phyloP scores from a whole-genome alignment of 2,888 invertebrate species.

The Rhagium mordax region DNA sequence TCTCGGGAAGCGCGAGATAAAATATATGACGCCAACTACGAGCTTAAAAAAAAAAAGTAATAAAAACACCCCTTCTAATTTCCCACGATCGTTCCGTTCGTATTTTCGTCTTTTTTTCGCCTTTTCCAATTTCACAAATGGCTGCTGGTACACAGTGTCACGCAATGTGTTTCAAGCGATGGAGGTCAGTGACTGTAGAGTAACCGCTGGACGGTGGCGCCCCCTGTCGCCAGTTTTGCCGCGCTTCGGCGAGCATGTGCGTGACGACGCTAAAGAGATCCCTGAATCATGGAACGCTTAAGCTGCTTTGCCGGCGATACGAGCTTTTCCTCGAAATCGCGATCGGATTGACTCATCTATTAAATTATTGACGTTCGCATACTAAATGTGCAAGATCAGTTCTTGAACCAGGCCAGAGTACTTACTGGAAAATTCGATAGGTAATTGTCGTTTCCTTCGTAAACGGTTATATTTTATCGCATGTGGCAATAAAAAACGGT shows the following conservation, averaged over 20 bases:
- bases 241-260: constrained; percentile 24
- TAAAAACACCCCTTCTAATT: constrained; percentile 12
- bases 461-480: too few relatives aligned
- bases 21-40: too few relatives aligned
- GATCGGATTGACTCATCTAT: neutral
- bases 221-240: constrained; percentile 32
- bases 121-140: constrained; percentile 24
- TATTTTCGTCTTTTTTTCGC: neutral
- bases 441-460: too few relatives aligned
- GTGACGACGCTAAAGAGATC: constrained; percentile 22
- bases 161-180: constrained; percentile 47
- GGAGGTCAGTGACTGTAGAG: constrained; percentile 51
- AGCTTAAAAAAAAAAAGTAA: constrained; percentile 6
- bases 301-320: constrained; percentile 3
- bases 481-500: too few relatives aligned
- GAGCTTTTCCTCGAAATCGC: constrained; percentile 14
- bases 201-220: constrained; percentile 42
- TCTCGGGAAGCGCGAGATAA: too few relatives aligned
- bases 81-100: neutral
- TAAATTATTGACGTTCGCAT: too few relatives aligned
- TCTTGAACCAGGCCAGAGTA: neutral
- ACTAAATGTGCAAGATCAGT: neutral
- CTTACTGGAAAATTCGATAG: too few relatives aligned
- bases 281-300: constrained; percentile 15
- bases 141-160: constrained; percentile 36